These are phyloP conservation scores for Cacoxenus indagator DNA, from an alignment of 2,888 invertebrate genomes.

Conservation along the genomic window DNA sequence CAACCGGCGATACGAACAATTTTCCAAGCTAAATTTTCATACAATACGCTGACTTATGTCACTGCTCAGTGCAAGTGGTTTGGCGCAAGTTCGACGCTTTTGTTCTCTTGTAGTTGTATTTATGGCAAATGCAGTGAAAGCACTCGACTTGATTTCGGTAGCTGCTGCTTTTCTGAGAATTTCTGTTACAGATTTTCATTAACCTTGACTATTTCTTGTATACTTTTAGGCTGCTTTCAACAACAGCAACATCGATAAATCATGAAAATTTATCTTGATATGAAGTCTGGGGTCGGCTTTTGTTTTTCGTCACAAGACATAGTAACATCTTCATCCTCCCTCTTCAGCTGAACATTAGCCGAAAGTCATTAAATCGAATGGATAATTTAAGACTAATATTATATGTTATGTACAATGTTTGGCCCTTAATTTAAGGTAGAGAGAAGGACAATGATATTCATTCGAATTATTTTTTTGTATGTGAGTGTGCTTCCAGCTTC, in stretches of 20 bases:
- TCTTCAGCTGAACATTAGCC: no score
- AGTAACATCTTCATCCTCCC: no score
- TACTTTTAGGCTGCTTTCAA: neutral
- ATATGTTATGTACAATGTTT: no score
- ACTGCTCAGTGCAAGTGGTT: neutral
- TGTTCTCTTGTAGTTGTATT: neutral
- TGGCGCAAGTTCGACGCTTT: neutral
- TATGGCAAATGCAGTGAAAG: neutral
- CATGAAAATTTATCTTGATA: constrained; percentile 28
- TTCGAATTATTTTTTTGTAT: no score
- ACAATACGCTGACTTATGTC: neutral
- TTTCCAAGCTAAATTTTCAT: neutral
- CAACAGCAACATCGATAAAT: constrained; percentile 49
- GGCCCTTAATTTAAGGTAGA: no score
- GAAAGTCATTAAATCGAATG: no score
- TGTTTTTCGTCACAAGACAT: no score
- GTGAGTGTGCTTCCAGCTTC: no score
- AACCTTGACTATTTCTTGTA: neutral
- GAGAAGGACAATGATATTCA: no score
- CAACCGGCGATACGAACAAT: neutral
- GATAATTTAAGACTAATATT: no score
- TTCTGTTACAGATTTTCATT: neutral
- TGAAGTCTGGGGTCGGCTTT: no score
- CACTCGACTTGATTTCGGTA: neutral
- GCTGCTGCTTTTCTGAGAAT: neutral